Evolutionary conservation across 2,797 vertebrate genomes (phyloP), one percentile per base, ranked within the genome.

Genomic region (Parauchenoglanis ngamensis): DNA sequence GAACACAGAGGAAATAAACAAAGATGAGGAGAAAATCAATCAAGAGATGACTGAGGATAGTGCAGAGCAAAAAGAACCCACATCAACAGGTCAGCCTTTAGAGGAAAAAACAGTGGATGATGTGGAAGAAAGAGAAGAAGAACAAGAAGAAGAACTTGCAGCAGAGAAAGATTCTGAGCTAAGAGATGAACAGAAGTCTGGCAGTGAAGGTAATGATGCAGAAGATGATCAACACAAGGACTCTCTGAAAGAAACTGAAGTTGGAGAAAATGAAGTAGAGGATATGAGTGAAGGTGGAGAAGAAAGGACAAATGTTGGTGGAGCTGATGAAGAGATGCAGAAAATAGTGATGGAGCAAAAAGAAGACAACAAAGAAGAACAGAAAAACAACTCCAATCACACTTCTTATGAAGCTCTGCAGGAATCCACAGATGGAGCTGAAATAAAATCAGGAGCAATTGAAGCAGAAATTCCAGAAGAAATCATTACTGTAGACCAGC

Each of bases 91-190:
- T 40, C 63, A 35, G 49, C 13, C 10, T 68, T 68, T 19, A 52
- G 35, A 77, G 17, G 52, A 31, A 21, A 84, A 49, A 10, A 8
- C 54, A 78, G 46, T 85, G 49, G 46, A 79, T 35, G 90, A 92
- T 78, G 87, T 79, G 83, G 93, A 91, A 91, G 92, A 92, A 28
- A 87, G 90, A 56, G 94, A 94, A 52, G 88, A 86, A 67, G 92
- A 89, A 31, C 6, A 77, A 0, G 70, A 81, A 44, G 21, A 65
- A 28, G n/a, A 23, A 68, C 1, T n/a, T 81, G 0, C 0, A 87
- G 67, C 7, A 15, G 88, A 88, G 63, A 46, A 84, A 25, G 73
- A 67, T 35, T 5, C 25, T 77, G 28, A 84, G 10, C 17, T 11
- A 1, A 67, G 61, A 59, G 44, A 40, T 44, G 61, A 83, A 63